phyloP scores from a whole-genome alignment of 2,888 invertebrate genomes.

The Drosophila algonquin region DNA sequence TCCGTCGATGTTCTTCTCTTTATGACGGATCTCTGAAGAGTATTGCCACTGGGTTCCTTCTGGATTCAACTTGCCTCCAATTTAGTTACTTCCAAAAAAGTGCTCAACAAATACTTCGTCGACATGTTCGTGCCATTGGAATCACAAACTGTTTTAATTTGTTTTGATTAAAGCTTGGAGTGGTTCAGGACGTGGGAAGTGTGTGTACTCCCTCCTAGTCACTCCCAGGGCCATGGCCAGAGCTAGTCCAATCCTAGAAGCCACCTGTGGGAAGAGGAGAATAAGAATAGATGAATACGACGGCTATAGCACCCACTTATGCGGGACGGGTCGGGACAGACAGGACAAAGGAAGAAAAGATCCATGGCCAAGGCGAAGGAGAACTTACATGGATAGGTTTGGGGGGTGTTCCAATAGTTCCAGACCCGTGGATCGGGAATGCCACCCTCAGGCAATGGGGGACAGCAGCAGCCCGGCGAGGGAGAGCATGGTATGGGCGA shows the following conservation, averaged over 20 bases:
- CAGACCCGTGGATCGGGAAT: conserved; percentile 81
- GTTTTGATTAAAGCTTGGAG: not conserved
- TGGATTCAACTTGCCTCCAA: conserved; percentile 14
- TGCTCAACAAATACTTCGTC: conserved; percentile 50
- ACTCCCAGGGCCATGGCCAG: not conserved
- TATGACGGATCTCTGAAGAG: not conserved
- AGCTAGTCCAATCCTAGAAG: conserved; percentile 18
- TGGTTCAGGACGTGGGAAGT: not conserved
- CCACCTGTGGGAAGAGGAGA: conserved; percentile 24
- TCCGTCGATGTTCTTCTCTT: not conserved
- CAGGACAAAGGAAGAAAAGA: not conserved
- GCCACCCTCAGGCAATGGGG: conserved; percentile 78
- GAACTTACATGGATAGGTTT: conserved; percentile 80
- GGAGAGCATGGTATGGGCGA: conserved; percentile 79
- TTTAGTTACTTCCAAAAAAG: conserved; percentile 25
- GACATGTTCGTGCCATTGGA: conserved; percentile 31
- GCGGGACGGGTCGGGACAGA: too few relatives aligned
- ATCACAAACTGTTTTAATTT: conserved; percentile 1
- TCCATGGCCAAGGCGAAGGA: not conserved
- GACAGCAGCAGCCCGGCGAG: conserved; percentile 73
- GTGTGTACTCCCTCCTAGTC: not conserved
- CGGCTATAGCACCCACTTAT: too few relatives aligned
- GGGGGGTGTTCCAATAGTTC: conserved; percentile 84
- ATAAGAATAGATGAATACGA: conserved; percentile 20
- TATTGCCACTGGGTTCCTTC: conserved; percentile 28